Base-by-base conservation (phyloP, 2,797 vertebrate species). In the Enteromius treurensis region DNA sequence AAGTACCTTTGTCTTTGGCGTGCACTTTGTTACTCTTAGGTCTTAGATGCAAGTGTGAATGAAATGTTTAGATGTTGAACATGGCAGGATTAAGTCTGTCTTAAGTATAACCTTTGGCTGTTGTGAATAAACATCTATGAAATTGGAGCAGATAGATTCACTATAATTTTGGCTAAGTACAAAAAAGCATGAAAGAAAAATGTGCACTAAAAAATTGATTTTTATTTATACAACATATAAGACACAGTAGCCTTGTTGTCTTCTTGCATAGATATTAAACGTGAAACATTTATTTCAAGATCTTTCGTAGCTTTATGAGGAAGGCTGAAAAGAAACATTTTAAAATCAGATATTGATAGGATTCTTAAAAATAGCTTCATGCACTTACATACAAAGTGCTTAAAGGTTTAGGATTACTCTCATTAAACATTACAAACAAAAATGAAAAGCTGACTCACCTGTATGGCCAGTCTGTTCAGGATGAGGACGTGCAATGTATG, bases 301-400 rank as follows among this genome's bases (percentile, higher is more conserved):
- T 91, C 89, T 98, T 98, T 88, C 97, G 95, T 89, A 98, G 93
- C 90, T 96, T 97, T 84, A 96, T 93, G 91, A 99, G 96, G 92
- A 99, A 98, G 0, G 95, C 97, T 98, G 93, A 85, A 94, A 92
- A 86, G 78, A 87, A 75, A 82, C 14, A 0, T 3, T 73, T 7
- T 64, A 45, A 67, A 58, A 49, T 80, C 37, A 82, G 17, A 84
- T 0, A 19, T 37, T 69, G 19, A 34, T 26, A 55, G 45, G 42
- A 23, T 75, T 11, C 29, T 34, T 47, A 42, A 26, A 65, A 23
- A 55, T 14, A 68, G 17, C 13, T 32, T 55, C 5, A 26, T 14
- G 6, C 47, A 37, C 2, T 58, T 23, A n/a, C 53, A 67, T 23
- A 3, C 4, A 74, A 42, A 60, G 2, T 80, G 13, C 17, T 5